Evolutionary conservation across 2,888 invertebrate genomes (phyloP).

Genomic region (Euproctis similis): DNA sequence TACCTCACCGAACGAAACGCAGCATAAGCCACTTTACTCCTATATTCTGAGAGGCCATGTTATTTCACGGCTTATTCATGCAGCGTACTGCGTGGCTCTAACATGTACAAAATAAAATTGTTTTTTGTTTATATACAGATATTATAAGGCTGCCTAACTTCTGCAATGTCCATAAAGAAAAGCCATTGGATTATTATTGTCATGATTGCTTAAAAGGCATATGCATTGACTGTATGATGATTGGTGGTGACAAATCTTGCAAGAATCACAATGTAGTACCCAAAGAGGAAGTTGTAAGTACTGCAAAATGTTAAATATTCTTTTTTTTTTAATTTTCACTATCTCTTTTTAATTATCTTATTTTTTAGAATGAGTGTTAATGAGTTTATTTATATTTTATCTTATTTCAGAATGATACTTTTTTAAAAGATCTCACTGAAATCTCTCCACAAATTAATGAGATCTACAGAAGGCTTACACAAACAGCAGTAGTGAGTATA

Average conservation of each 20-base stretch:
- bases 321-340: background rate
- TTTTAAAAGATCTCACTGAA: constrained; percentile 40
- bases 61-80: too few relatives aligned
- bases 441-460: constrained; percentile 55
- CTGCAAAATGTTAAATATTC: background rate
- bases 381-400: background rate
- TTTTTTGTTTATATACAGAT: constrained; percentile 27
- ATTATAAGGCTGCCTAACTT: constrained; percentile 20
- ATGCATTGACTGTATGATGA: constrained; percentile 64
- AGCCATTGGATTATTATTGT: constrained; percentile 57
- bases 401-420: constrained; percentile 49
- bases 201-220: constrained; percentile 50
- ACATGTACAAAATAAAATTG: too few relatives aligned
- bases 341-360: too few relatives aligned
- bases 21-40: too few relatives aligned
- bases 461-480: constrained; percentile 53
- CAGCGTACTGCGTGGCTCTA: too few relatives aligned
- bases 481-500: constrained; percentile 60
- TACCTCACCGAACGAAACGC: too few relatives aligned
- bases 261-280: constrained; percentile 55
- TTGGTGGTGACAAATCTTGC: constrained; percentile 60
- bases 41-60: too few relatives aligned
- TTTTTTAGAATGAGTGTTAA: too few relatives aligned
- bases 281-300: constrained; percentile 54
- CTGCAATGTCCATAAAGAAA: constrained; percentile 49